Conservation (phyloP, 2,113 vertebrate genomes). For the Aptenodytes patagonicus region DNA sequence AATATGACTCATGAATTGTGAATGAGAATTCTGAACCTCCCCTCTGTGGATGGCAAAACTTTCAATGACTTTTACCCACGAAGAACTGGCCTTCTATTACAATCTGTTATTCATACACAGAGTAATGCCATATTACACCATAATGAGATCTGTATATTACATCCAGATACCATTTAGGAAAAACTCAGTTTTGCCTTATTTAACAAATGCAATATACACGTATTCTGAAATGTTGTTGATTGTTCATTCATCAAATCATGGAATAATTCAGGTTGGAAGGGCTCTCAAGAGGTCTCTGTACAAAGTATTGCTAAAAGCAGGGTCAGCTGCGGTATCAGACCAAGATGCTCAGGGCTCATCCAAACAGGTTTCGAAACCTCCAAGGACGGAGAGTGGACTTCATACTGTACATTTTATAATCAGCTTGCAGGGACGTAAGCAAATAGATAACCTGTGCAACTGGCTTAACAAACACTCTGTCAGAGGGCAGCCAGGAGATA, state of each 20-base stretch:
- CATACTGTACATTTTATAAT: not conserved
- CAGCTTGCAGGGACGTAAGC: not conserved
- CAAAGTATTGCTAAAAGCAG: not conserved
- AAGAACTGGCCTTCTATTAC: not conserved
- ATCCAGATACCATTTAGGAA: not conserved
- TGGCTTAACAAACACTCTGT: not conserved
- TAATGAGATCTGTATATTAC: not conserved
- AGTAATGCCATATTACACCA: not conserved
- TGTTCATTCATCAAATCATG: not conserved
- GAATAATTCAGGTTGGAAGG: not conserved
- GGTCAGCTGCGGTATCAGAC: not conserved
- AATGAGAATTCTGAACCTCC: not conserved
- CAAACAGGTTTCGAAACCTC: not conserved
- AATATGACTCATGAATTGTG: conserved; percentile 5
- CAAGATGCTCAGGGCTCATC: not conserved
- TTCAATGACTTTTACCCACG: not conserved
- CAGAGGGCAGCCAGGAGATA: not conserved
- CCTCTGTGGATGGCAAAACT: not conserved
- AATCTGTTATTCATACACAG: not conserved
- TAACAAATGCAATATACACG: not conserved
- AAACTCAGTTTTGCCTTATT: conserved; percentile 27
- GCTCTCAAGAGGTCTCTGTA: not conserved
- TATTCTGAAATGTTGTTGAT: not conserved
- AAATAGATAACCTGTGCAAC: not conserved
- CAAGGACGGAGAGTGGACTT: not conserved